phyloP scores from a whole-genome alignment of 2,888 invertebrate species.

The Cerceris rybyensis region DNA sequence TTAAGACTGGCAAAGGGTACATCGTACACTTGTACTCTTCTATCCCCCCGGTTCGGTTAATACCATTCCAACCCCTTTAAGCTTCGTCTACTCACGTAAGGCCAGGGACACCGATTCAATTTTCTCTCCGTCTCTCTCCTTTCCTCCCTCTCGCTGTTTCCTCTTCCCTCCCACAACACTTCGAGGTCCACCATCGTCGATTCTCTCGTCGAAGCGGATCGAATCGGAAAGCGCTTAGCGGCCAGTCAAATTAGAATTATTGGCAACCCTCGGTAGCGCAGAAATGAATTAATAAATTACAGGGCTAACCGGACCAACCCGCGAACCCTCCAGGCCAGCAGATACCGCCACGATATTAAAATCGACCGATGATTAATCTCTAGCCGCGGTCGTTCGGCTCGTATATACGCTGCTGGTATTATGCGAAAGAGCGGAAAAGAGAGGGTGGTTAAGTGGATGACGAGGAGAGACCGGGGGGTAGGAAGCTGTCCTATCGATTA shows the following conservation, averaged over 20 bases:
- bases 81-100: conserved; percentile 57
- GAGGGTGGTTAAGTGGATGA: conserved; percentile 2
- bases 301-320: conserved; percentile 16
- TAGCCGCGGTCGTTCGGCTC: conserved; percentile 26
- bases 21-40: conserved; percentile 10
- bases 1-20: conserved; percentile 46
- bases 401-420: conserved; percentile 17
- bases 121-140: conserved; percentile 34
- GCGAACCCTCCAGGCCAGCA: conserved; percentile 11
- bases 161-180: no score
- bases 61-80: conserved; percentile 64
- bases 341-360: conserved; percentile 70
- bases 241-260: conserved; percentile 70
- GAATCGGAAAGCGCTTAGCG: conserved; percentile 71
- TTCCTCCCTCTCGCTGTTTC: conserved; percentile 6
- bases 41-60: conserved; percentile 42
- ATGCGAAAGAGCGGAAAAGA: conserved; percentile 26
- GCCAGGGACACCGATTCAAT: conserved; percentile 64
- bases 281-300: conserved; percentile 75
- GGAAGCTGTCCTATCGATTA: conserved; percentile 64
- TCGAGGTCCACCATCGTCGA: neutral
- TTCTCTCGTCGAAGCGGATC: conserved; percentile 12
- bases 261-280: conserved; percentile 49
- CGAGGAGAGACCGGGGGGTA: neutral
- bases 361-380: conserved; percentile 76